Evolutionary conservation across 1,140 invertebrate species (phyloP).

Genomic region (Steinernema khuongi): DNA sequence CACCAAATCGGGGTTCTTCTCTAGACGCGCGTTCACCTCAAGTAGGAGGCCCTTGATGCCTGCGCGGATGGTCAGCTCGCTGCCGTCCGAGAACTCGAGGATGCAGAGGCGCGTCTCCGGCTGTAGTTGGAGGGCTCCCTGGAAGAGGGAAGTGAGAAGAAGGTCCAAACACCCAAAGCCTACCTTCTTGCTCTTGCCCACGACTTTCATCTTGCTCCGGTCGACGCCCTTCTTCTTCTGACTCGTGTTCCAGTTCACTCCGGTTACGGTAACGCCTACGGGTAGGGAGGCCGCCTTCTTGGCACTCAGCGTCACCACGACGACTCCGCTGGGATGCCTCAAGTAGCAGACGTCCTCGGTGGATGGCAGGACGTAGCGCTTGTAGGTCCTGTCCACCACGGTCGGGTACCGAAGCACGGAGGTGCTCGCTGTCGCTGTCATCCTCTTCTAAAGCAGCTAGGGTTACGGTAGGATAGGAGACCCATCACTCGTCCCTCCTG

Average conservation of each 20-base stretch:
- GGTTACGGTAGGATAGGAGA: background rate
- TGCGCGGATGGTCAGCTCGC: conserved; percentile 23
- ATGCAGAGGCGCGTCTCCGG: conserved; percentile 35
- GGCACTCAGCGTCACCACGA: conserved; percentile 24
- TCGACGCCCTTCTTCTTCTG: conserved; percentile 33
- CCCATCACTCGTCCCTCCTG: background rate
- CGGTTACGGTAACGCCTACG: background rate
- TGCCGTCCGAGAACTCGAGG: conserved; percentile 28
- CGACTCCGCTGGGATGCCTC: conserved; percentile 40
- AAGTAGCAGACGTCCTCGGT: conserved; percentile 31
- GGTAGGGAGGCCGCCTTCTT: background rate
- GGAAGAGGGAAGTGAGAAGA: background rate
- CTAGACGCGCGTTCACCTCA: conserved; percentile 22
- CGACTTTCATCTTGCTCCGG: conserved; percentile 28
- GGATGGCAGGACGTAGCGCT: conserved; percentile 10
- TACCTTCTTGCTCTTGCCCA: conserved; percentile 33
- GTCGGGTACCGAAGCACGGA: conserved; percentile 19
- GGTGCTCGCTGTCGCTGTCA: background rate
- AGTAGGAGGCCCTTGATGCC: conserved; percentile 30
- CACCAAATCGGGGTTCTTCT: conserved; percentile 8
- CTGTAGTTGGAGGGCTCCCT: conserved; percentile 33
- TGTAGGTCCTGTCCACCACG: conserved; percentile 30
- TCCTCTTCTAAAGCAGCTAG: background rate
- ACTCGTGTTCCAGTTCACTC: conserved; percentile 2
- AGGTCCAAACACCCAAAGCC: background rate